A percentile compares a stretch with the other conserved stretches of the same genome.
Conservation (phyloP, 2,888 invertebrate species). For the Parelbella ahira region DNA sequence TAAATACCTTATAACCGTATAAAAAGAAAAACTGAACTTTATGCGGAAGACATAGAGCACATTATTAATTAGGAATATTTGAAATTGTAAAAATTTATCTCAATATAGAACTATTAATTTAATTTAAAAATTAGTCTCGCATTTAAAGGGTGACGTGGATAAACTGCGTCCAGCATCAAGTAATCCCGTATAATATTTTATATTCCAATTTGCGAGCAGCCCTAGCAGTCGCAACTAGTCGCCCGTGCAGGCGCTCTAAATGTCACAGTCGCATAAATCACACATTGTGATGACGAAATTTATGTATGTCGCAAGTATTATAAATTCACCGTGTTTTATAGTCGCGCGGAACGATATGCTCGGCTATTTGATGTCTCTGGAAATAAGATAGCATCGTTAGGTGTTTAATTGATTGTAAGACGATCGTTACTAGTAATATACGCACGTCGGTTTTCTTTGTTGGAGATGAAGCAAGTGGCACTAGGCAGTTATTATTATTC, state of each 20-base stretch:
- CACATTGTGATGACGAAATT: slow-evolving; percentile 27
- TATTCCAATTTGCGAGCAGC: not conserved
- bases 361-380: slow-evolving; percentile 9
- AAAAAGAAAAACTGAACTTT: too few species aligned
- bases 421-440: not conserved
- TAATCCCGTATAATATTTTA: not conserved
- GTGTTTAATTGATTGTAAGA: slow-evolving; percentile 12
- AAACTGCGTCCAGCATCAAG: too few species aligned
- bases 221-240: slow-evolving; percentile 2
- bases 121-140: too few species aligned
- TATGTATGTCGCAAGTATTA: slow-evolving; percentile 27
- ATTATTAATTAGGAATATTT: too few species aligned
- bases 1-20: too few species aligned
- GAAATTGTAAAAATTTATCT: too few species aligned
- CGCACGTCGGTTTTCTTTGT: too few species aligned
- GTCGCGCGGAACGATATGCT: slow-evolving; percentile 6
- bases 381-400: slow-evolving; percentile 6
- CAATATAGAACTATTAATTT: too few species aligned
- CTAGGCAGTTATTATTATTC: too few species aligned
- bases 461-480: too few species aligned
- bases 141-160: too few species aligned
- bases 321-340: slow-evolving; percentile 30
- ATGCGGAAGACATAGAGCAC: too few species aligned
- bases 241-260: slow-evolving; percentile 24
- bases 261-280: slow-evolving; percentile 31